These are phyloP conservation scores for Hypocryptadius cinnamomeus DNA, from an alignment of 2,113 vertebrate species.

Conservation along the genomic window DNA sequence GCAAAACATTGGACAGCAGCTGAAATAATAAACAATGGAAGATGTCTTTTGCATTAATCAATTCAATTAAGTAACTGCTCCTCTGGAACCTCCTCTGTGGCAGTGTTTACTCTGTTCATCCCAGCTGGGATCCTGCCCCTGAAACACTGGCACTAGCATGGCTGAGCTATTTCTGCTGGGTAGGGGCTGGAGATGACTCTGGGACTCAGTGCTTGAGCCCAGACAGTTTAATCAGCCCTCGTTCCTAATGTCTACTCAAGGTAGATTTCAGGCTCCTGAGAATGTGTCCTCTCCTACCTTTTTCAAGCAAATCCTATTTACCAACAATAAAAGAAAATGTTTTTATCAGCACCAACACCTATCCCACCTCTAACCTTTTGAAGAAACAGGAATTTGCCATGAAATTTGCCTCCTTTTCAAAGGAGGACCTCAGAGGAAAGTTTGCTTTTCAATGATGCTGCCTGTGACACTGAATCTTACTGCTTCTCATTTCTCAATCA, in stretches of 20 bases:
- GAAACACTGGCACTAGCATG: neutral
- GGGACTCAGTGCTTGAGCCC: neutral
- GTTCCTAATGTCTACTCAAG: neutral
- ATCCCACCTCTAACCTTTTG: neutral
- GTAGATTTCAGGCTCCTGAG: neutral
- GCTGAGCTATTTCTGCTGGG: neutral
- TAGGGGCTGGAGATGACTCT: neutral
- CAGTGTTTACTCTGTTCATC: neutral
- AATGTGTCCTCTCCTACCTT: neutral
- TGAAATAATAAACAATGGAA: neutral
- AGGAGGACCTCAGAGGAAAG: neutral
- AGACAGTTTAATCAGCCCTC: neutral
- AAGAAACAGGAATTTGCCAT: neutral
- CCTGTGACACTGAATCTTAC: neutral
- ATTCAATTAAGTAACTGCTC: neutral
- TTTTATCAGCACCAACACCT: neutral
- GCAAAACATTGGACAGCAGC: neutral
- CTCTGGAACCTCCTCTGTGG: neutral
- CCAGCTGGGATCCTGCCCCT: neutral
- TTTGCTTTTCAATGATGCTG: neutral
- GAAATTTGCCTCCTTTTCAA: neutral
- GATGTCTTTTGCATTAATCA: neutral
- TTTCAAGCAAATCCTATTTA: neutral
- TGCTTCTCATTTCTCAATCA: neutral
- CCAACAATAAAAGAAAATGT: neutral